Evolutionary conservation across 2,113 vertebrate species (phyloP), one percentile per base, ranked within the genome.

Genomic region (Seriola quinqueradiata): DNA sequence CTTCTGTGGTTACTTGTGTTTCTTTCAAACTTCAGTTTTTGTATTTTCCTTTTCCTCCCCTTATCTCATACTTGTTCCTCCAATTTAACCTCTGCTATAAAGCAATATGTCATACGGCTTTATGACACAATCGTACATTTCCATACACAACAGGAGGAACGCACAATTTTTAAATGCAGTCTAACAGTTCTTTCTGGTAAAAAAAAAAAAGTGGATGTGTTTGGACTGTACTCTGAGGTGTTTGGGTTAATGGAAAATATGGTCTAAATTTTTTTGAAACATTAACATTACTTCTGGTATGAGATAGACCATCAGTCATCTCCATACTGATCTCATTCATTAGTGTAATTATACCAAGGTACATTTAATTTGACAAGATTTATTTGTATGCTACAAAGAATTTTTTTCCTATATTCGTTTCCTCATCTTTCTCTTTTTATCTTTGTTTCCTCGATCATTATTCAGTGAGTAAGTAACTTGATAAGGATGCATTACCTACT

Each of bases 291-390:
- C 38, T 72, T 75, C 50, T 61, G 28, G 32, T 54, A 17, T 44
- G 65, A 69, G 28, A 68, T 14, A 11, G 40, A 42, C 9, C 40
- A 84, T 89, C 70, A 73, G 10, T 83, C 77, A 75, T 67, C 65
- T 7, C 59, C n/a, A 48, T 44, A n/a, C 52, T 71, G 34, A 80
- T 73, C 75, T 89, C 67, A 65, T 82, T 80, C 25, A 40, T 75
- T 63, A 40, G 38, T 54, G n/a, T 77, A 44, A 76, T 81, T 75
- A 81, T 19, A 60, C 32, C 25, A 19, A 55, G 28, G 70, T 23
- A n/a, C 28, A 3, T 84, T 70, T 70, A 65, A 86, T 68, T 59
- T 63, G 82, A 81, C 77, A 74, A 79, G 83, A 84, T 84, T 82
- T 60, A 82, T 84, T 79, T 77, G 40, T 34, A 50, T 40, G 28